Conservation (phyloP, 2,888 invertebrate genomes). For the Mayetiola destructor region DNA sequence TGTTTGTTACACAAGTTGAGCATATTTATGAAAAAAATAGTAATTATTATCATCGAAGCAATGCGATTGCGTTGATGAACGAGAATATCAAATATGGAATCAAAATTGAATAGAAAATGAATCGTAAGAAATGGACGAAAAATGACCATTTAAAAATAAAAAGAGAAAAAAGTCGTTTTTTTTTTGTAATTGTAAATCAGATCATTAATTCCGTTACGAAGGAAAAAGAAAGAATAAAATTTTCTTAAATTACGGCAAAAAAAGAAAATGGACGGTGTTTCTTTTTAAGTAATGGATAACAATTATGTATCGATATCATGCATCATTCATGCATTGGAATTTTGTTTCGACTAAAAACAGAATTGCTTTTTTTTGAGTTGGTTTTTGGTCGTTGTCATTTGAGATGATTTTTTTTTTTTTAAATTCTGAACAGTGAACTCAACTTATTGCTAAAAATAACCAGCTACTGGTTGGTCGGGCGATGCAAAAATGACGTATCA, state of each 20-base stretch:
- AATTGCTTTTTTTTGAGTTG: background rate
- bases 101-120: no score
- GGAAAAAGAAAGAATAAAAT: background rate
- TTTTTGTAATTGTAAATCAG: background rate
- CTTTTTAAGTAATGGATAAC: no score
- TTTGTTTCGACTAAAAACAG: no score
- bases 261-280: conserved; percentile 10
- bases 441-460: background rate
- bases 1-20: no score
- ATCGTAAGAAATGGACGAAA: background rate
- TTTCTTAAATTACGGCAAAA: no score
- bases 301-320: no score
- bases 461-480: background rate
- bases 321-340: background rate
- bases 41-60: no score
- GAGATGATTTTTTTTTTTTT: background rate
- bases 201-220: no score
- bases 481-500: conserved; percentile 18
- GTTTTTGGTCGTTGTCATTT: background rate
- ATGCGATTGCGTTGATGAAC: no score
- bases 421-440: background rate
- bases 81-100: no score
- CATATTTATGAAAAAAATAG: no score
- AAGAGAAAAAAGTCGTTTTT: no score
- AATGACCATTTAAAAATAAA: background rate